Base-by-base conservation (phyloP, 2,113 vertebrate genomes). In the Sphaerodactylus townsendi region DNA sequence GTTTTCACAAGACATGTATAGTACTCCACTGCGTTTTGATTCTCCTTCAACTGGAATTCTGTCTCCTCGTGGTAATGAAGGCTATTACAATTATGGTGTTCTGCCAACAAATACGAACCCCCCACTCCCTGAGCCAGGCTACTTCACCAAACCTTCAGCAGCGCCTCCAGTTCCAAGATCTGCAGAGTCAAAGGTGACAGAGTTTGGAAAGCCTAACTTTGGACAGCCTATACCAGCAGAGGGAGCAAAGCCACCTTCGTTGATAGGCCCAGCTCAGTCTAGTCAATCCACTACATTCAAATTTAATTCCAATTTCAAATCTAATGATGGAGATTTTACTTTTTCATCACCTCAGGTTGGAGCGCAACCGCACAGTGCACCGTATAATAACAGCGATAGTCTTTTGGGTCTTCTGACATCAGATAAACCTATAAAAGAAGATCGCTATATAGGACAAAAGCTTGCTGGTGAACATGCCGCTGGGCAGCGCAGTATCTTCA, bases 281-380 rank as follows among this genome's bases (percentile, higher is more conserved):
- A 94, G 95, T 46, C 96, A 98, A 74, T 88, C 96, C 3, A 75
- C 96, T 89, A 94, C 97, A 75, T 99, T 99, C 92, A 99, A 99
- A 91, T 99, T 99, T 95, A 99, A 98, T 90, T 98, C 98, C 25
- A 99, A 99, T 92, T 99, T 99, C 91, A 99, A 99, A 92, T 99
- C 98, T 39, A 98, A 99, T 64, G 98, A 99, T 92, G 98, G 98
- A 14, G 99, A 99, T 91, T 99, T 99, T 28, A 98, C 97, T 14
- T 99, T 99, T 94, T 96, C 98, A 59, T 95, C 97, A 46, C 95
- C 96, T 56, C 97, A 98, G 74, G 87, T 90, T 74, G 87, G 86
- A 37, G 15, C 92, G 0, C 96, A 95, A 64, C 85, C 95, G 14
- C 15, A 93, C 81, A 91, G 83, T 77, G 11, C 90, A 33, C 2